A percentile compares a stretch with the other conserved stretches of the same genome.
phyloP scores from a whole-genome alignment of 2,888 invertebrate species.

The Drosophila lutescens region DNA sequence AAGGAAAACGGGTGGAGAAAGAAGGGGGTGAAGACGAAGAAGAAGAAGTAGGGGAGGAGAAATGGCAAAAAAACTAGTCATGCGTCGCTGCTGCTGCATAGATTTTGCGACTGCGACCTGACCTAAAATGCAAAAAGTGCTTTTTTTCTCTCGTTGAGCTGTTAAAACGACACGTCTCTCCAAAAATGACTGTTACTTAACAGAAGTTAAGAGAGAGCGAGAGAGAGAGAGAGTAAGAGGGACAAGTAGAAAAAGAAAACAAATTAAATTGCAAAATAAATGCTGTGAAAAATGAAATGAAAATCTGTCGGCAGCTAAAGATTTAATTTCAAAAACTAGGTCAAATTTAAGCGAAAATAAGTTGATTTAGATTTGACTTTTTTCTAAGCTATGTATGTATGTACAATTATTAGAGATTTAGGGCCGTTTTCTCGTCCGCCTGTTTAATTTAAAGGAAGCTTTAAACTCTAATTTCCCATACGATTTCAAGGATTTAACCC shows the following conservation, averaged over 20 bases:
- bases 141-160: conserved; percentile 37
- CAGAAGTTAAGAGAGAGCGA: conserved; percentile 23
- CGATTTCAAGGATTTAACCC: too few species aligned
- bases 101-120: conserved; percentile 83
- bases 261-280: neutral
- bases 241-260: too few species aligned
- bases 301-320: neutral
- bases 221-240: neutral
- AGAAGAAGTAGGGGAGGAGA: conserved; percentile 7
- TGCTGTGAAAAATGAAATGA: conserved; percentile 6
- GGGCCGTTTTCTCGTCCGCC: too few species aligned
- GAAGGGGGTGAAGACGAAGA: neutral
- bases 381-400: too few species aligned
- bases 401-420: too few species aligned
- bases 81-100: conserved; percentile 74
- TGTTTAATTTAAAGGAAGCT: too few species aligned
- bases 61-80: conserved; percentile 62
- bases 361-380: too few species aligned
- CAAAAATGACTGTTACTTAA: conserved; percentile 47
- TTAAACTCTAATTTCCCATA: too few species aligned
- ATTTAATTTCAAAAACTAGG: conserved; percentile 2
- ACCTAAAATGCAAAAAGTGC: conserved; percentile 83
- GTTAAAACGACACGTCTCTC: conserved; percentile 22
- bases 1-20: neutral
- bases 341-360: neutral